Conservation (phyloP, 2,113 vertebrate species). For the Xiphophorus maculatus region DNA sequence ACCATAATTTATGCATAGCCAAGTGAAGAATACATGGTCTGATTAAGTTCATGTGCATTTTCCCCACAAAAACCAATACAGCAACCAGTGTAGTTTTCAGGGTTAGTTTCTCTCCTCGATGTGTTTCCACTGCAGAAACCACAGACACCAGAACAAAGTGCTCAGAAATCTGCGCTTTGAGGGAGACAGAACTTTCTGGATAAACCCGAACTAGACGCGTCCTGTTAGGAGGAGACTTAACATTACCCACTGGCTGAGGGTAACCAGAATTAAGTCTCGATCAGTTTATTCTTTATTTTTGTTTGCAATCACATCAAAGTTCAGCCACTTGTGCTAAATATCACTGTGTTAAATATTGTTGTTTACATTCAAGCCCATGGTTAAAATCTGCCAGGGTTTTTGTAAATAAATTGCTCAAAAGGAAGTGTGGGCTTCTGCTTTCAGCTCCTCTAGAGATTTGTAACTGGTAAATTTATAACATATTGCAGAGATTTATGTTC, state of each 20-base stretch:
- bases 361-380: neutral
- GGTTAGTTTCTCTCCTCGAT: no score
- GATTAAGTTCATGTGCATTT: conserved; percentile 66
- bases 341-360: neutral
- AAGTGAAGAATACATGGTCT: no score
- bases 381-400: neutral
- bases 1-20: no score
- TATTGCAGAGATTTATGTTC: neutral
- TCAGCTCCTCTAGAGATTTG: neutral
- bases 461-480: no score
- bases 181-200: no score
- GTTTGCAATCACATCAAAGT: neutral
- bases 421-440: neutral
- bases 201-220: neutral
- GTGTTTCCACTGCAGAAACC: no score
- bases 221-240: neutral
- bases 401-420: neutral
- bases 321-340: neutral
- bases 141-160: no score
- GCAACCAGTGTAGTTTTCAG: no score
- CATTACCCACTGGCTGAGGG: neutral
- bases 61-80: no score
- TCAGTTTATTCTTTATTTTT: neutral
- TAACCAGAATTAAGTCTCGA: neutral
- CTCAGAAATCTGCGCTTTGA: no score